Evolutionary conservation across 2,888 invertebrate genomes (phyloP), one percentile per base, ranked within the genome.

Genomic region (Macrosiphum euphorbiae): DNA sequence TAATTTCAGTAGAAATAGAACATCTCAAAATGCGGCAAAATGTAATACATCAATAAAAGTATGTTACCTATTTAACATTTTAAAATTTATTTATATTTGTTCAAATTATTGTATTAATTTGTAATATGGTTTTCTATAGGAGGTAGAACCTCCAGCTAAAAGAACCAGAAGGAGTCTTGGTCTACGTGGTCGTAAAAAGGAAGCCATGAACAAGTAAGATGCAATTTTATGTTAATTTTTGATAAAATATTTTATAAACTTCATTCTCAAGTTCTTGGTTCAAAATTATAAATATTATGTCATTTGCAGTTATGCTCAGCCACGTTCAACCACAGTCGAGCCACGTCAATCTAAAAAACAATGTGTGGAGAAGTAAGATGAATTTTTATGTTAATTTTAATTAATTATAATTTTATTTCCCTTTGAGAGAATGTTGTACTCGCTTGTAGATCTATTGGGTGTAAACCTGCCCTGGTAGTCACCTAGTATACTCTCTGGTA

Each of bases 121-220:
- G 4, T 67, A n/a, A 67, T n/a, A 16, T 67, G n/a, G 5, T 88
- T 88, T 88, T 88, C 5, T 92, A 61, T 78, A 92, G 88, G 52
- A 88, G 0, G 5, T n/a, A 3, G 88, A 92, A 52, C 67, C 47
- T 24, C 20, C 5, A 28, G 85, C 41, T 61, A 93, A 90, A 55
- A 61, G 90, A 61, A 93, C 93, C 4, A 89, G 89, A 61, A 86
- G 78, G n/a, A 86, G 10, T 85, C n/a, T 50, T 86, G 84, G 61
- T 41, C 10, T 5, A 20, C 26, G 20, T 10, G 47, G 89, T 85
- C 58, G 5, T 58, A 35, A 78, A 88, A 84, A 94, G 16, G 47
- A 86, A 8, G 10, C n/a, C 10, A 10, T n/a, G 10, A 20, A 55
- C 4, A 24, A 28, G 94, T 94, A 90, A 90, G 61, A 52, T 67